Evolutionary conservation across 2,797 vertebrate genomes (phyloP).

Genomic region (Squalus acanthias): DNA sequence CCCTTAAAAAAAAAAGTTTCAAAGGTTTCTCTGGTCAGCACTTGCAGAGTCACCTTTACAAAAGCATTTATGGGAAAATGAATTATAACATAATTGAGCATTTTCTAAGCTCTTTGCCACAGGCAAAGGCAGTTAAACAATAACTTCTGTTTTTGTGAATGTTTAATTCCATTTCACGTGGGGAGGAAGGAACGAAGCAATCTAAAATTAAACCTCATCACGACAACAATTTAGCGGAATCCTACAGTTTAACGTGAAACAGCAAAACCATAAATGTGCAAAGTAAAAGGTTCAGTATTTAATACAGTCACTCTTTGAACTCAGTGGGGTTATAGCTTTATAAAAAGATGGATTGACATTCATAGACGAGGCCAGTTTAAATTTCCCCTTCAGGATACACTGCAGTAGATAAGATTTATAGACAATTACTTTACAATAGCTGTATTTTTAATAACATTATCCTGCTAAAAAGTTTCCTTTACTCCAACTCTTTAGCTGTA

Average conservation of each 20-base stretch:
- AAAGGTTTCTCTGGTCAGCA: background rate
- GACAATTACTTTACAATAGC: background rate
- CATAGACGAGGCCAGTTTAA: background rate
- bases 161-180: background rate
- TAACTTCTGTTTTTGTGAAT: background rate
- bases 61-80: constrained; percentile 2
- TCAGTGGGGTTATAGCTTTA: background rate
- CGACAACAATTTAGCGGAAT: background rate
- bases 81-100: constrained; percentile 12
- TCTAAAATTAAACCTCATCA: background rate
- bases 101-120: background rate
- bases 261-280: background rate
- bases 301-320: background rate
- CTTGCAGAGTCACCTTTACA: background rate
- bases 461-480: background rate
- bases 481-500: background rate
- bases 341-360: background rate
- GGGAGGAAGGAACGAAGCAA: background rate
- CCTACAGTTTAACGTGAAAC: background rate
- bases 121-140: background rate
- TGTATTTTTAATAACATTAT: background rate
- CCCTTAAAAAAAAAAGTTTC: background rate
- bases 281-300: background rate
- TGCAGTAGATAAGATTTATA: background rate
- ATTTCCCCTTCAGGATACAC: background rate